Evolutionary conservation across 2,888 invertebrate species (phyloP).

Genomic region (Scaptomyza reducta): DNA sequence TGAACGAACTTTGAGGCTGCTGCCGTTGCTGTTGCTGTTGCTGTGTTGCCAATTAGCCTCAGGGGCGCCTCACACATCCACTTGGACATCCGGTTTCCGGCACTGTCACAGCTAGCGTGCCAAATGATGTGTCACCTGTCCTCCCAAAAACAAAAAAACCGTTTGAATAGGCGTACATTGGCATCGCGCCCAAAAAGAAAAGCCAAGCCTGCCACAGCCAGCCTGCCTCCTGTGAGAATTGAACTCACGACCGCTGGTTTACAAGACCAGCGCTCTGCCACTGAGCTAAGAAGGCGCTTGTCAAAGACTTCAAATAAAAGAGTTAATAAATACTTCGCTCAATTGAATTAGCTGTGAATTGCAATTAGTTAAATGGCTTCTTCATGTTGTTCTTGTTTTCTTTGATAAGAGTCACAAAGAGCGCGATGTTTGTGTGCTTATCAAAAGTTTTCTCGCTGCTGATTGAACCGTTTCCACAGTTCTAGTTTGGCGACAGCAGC

Average conservation of each 20-base stretch:
- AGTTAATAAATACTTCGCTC: slow-evolving; percentile 20
- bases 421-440: slow-evolving; percentile 21
- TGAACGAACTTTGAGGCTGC: slow-evolving; percentile 44
- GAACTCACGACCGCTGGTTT: slow-evolving; percentile 64
- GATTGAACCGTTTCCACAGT: neutral
- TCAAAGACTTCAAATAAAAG: neutral
- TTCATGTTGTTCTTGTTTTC: slow-evolving; percentile 25
- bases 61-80: slow-evolving; percentile 24
- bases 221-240: slow-evolving; percentile 57
- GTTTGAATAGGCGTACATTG: slow-evolving; percentile 31
- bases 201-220: neutral
- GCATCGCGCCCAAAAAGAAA: slow-evolving; percentile 21
- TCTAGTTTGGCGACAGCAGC: slow-evolving; percentile 5
- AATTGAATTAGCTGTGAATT: slow-evolving; percentile 67
- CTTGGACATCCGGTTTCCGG: slow-evolving; percentile 65
- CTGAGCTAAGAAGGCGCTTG: slow-evolving; percentile 56
- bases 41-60: slow-evolving; percentile 58
- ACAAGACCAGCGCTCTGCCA: slow-evolving; percentile 60
- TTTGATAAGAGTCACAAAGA: slow-evolving; percentile 33
- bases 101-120: slow-evolving; percentile 64
- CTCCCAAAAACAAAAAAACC: slow-evolving; percentile 10
- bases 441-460: slow-evolving; percentile 37
- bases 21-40: neutral
- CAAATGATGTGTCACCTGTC: slow-evolving; percentile 76
- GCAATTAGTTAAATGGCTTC: slow-evolving; percentile 67